Evolutionary conservation across 1,140 invertebrate genomes (phyloP), one percentile per base, ranked within the genome.

Genomic region (Papilio dardanus): DNA sequence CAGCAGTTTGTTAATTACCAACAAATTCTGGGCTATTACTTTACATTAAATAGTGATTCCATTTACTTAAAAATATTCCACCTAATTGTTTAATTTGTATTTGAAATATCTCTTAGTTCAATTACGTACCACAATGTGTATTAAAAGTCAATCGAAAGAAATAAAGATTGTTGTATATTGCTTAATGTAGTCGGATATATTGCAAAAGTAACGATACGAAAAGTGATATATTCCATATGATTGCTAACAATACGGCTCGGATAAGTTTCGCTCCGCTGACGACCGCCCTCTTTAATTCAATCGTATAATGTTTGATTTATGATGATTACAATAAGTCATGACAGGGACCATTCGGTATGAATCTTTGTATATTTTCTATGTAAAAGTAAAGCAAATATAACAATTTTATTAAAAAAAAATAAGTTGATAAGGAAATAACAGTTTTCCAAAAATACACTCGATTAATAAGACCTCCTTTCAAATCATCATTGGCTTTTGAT

Each of bases 1-100:
- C 46, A 73, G 35, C 46, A 58, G 30, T 58, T 58, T 31, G 30
- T 73, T 35, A 31, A 54, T 73, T 54, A 30, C 54, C 24, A 62
- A 10, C 54, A 62, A 62, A 62, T 62, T 30, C 19, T 50, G 10
- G 24, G 21, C 54, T 62, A 62, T 62, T 12, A 16, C 30, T 62
- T 62, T 62, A 28, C 21, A 24, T 58, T 58, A 58, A 10, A 28
- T 28, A 10, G 4, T 62, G 54, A 58, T 24, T 58, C 2, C 10
- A 58, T 58, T 46, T 46, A n/a, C n/a, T 58, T 24, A 28, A 28
- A 54, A 24, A 58, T 58, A 28, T 58, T 19, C 8, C 2, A 54
- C 0, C 8, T 54, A 54, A 24, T 21, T 50, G 7, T 46, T 50
- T 50, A 5, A 5, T 50, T 19, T 21, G 4, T 2, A 0, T 42